These are phyloP conservation scores for Hippocampus guttulatus DNA, from an alignment of 2,113 vertebrate genomes.

Conservation along the genomic window DNA sequence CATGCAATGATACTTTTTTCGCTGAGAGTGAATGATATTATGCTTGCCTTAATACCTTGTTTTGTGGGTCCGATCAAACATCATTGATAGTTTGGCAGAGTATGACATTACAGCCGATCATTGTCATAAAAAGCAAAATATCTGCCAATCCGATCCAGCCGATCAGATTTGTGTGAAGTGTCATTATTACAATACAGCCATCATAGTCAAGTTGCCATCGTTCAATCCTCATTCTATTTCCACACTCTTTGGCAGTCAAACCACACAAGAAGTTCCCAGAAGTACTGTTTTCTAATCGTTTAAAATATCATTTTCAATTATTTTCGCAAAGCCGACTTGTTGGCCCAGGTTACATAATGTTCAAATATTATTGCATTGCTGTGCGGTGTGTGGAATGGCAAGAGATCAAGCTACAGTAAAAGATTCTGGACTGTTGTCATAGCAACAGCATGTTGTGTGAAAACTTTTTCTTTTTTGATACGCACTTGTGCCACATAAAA, in stretches of 20 bases:
- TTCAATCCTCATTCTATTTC: no score
- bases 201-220: no score
- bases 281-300: conserved; percentile 19
- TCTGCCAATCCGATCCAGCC: no score
- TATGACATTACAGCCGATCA: no score
- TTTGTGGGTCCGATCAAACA: no score
- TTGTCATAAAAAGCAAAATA: no score
- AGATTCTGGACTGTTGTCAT: conserved; percentile 75
- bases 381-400: conserved; percentile 66
- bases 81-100: no score
- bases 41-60: no score
- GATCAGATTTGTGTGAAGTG: no score
- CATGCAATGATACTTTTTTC: no score
- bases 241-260: conserved; percentile 17
- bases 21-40: no score
- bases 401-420: conserved; percentile 65
- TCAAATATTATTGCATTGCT: conserved; percentile 72
- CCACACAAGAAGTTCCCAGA: conserved; percentile 11
- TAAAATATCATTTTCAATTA: not conserved
- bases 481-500: conserved; percentile 51
- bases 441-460: conserved; percentile 73
- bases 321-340: conserved; percentile 22
- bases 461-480: conserved; percentile 71
- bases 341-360: conserved; percentile 63
- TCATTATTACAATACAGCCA: no score